Conservation (phyloP, 2,113 vertebrate genomes). For the Syrmaticus mikado region DNA sequence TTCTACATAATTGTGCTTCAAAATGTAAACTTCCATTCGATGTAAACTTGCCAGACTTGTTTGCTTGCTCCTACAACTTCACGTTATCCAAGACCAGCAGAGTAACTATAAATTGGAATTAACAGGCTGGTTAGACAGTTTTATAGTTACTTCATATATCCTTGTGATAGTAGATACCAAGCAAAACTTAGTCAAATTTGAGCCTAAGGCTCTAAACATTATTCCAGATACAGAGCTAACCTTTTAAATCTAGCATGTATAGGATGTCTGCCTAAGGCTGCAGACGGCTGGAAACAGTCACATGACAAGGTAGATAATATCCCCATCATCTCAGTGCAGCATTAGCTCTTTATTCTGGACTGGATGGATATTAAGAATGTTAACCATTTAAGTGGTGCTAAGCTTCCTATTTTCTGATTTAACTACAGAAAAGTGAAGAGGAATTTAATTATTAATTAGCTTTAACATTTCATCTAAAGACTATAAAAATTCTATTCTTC, state of each 20-base stretch:
- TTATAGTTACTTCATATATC: conserved; percentile 29
- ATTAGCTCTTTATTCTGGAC: neutral
- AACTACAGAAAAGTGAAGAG: neutral
- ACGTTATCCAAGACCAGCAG: neutral
- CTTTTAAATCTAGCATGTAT: conserved; percentile 19
- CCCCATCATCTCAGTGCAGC: neutral
- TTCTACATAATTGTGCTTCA: neutral
- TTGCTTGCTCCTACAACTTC: neutral
- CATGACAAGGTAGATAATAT: neutral
- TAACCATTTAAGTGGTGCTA: neutral
- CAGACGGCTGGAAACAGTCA: conserved; percentile 11
- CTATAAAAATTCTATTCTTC: neutral
- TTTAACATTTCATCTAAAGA: neutral
- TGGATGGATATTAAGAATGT: neutral
- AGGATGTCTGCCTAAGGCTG: conserved; percentile 20
- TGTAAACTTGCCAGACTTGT: neutral
- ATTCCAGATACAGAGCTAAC: conserved; percentile 36
- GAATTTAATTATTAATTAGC: neutral
- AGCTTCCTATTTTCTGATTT: neutral
- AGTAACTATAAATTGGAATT: neutral
- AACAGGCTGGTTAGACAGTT: conserved; percentile 15
- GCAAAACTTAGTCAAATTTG: conserved; percentile 43
- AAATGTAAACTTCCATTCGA: neutral
- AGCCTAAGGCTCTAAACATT: conserved; percentile 3
- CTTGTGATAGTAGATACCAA: neutral